These are phyloP conservation scores for Pseudorhiza aurosa DNA, from an alignment of 30 jellyfish, hydroid and myxozoan species.

Conservation along the genomic window DNA sequence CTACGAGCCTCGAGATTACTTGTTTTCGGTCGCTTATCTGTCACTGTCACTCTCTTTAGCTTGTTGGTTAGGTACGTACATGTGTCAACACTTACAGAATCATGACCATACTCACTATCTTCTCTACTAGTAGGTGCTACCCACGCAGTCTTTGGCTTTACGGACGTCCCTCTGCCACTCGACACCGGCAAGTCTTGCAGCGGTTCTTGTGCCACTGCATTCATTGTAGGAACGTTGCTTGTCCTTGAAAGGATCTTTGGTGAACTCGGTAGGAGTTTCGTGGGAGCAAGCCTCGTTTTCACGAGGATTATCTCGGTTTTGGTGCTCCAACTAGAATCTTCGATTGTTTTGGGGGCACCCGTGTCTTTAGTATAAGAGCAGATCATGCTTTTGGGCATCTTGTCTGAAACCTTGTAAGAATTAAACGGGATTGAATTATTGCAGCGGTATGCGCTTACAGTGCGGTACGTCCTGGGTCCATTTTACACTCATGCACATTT, in stretches of 20 bases:
- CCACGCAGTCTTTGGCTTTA: background rate
- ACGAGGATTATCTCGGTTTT: constrained; percentile 46
- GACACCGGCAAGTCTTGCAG: background rate
- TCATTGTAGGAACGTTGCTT: background rate
- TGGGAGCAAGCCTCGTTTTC: constrained; percentile 30
- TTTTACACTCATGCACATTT: too few relatives aligned
- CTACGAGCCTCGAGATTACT: background rate
- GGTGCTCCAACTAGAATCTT: constrained; percentile 52
- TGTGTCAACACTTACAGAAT: background rate
- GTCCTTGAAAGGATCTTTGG: background rate
- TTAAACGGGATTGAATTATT: background rate
- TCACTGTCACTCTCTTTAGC: background rate
- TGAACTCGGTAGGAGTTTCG: background rate
- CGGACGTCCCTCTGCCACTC: background rate
- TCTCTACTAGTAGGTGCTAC: background rate
- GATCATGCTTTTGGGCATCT: constrained; percentile 26
- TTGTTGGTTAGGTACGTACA: too few relatives aligned
- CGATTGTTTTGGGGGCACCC: constrained; percentile 17
- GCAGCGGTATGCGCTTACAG: background rate
- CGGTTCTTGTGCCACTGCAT: background rate
- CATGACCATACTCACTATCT: background rate
- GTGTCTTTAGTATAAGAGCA: constrained; percentile 52
- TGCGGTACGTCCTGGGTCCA: too few relatives aligned
- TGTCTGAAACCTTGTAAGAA: too few relatives aligned
- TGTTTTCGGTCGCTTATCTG: background rate